Percentiles rank a stretch among this genome's conserved stretches.
Evolutionary conservation across 2,888 invertebrate genomes (phyloP).

Genomic region (Beris morrisii): DNA sequence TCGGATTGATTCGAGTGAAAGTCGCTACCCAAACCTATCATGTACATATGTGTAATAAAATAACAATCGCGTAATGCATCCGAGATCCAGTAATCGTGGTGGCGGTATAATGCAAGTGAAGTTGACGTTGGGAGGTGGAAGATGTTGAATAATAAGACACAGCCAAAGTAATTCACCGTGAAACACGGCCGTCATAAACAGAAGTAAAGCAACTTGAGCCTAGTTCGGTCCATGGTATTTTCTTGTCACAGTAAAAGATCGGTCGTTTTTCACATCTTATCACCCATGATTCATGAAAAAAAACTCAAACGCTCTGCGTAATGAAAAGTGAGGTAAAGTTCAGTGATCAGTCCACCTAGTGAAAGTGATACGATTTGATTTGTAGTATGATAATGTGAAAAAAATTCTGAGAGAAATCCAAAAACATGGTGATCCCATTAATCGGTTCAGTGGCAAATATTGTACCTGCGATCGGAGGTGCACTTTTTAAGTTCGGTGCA

Average conservation of each 20-base stretch:
- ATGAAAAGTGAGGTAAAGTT: too few species aligned
- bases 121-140: too few species aligned
- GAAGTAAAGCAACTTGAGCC: constrained; percentile 48
- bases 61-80: too few species aligned
- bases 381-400: constrained; percentile 7
- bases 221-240: constrained; percentile 42
- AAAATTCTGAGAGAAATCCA: constrained; percentile 19
- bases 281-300: not conserved
- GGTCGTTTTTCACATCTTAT: constrained; percentile 2
- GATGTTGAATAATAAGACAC: too few species aligned
- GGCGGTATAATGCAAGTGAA: too few species aligned
- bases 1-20: too few species aligned
- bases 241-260: constrained; percentile 34
- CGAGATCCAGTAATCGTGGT: too few species aligned
- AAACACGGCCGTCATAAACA: constrained; percentile 35
- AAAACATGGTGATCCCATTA: constrained; percentile 49
- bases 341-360: not conserved
- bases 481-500: constrained; percentile 52
- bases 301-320: not conserved
- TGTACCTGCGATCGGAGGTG: constrained; percentile 50
- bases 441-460: constrained; percentile 47
- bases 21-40: too few species aligned
- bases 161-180: too few species aligned
- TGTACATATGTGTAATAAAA: too few species aligned
- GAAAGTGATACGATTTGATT: constrained; percentile 25